These are phyloP conservation scores for Dendrolimus kikuchii DNA, from an alignment of 1,140 invertebrate species.

Conservation along the genomic window DNA sequence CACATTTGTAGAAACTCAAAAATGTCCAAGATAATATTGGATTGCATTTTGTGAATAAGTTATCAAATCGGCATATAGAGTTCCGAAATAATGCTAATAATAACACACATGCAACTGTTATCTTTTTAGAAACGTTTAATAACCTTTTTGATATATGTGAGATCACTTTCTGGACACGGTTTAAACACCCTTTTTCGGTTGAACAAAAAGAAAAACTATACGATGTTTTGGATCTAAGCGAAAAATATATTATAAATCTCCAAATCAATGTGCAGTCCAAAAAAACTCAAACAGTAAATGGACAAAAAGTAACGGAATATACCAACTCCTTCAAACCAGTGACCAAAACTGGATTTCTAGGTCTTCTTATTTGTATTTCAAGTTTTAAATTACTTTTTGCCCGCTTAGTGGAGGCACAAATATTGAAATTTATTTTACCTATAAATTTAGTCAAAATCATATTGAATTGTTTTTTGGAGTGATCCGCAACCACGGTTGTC, in stretches of 20 bases:
- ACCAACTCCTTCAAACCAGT: not conserved
- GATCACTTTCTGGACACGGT: slow-evolving; percentile 4
- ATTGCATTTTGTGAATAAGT: slow-evolving; percentile 10
- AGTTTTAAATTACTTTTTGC: slow-evolving; percentile 1
- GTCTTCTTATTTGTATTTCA: not conserved
- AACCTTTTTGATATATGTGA: slow-evolving; percentile 7
- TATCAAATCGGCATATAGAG: slow-evolving; percentile 3
- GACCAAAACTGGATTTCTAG: slow-evolving; percentile 2
- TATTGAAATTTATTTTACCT: slow-evolving; percentile 19
- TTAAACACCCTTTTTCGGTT: not conserved
- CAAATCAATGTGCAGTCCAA: no score
- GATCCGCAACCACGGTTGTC: slow-evolving; percentile 36
- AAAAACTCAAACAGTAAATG: not conserved
- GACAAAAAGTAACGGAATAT: slow-evolving; percentile 1
- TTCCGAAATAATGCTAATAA: no score
- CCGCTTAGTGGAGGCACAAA: not conserved
- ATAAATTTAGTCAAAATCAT: slow-evolving; percentile 49
- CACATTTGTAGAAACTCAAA: slow-evolving; percentile 4
- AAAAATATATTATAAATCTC: slow-evolving; percentile 3
- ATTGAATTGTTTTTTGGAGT: slow-evolving; percentile 47
- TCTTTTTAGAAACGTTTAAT: no score
- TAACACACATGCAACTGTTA: no score
- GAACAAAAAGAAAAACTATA: no score
- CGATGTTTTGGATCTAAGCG: slow-evolving; percentile 1
- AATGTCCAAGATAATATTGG: slow-evolving; percentile 2